Percentiles rank a stretch among this genome's conserved stretches.
Conservation (phyloP, 2,797 vertebrate species). For the Ataeniobius toweri region DNA sequence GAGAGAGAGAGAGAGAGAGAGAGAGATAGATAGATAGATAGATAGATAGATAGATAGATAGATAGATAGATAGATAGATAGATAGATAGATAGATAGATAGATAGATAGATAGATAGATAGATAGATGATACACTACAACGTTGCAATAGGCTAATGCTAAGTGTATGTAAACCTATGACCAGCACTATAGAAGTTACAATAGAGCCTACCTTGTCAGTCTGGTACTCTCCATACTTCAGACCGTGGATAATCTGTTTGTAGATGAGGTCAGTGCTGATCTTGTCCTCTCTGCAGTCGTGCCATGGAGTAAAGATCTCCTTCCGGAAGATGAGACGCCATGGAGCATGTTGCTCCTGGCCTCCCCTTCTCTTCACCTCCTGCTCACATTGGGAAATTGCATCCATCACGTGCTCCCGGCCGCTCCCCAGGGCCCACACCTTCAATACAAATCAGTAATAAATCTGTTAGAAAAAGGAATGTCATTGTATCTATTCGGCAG, state of each 20-base stretch:
- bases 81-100: too few species aligned
- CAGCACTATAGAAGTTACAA: neutral
- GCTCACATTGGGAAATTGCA: conserved; percentile 93
- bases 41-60: too few species aligned
- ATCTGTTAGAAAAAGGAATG: neutral
- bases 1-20: too few species aligned
- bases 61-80: too few species aligned
- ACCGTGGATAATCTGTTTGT: conserved; percentile 89
- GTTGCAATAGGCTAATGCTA: too few species aligned
- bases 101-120: too few species aligned
- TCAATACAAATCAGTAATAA: conserved; percentile 9
- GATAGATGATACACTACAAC: too few species aligned
- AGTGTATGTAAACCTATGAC: neutral
- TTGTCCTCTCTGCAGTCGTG: conserved; percentile 87
- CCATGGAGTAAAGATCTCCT: conserved; percentile 97
- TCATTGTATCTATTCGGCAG: neutral
- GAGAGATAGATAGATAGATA: too few species aligned
- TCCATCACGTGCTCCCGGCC: conserved; percentile 91
- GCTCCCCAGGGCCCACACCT: conserved; percentile 93
- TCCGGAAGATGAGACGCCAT: conserved; percentile 93
- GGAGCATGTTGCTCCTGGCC: conserved; percentile 89
- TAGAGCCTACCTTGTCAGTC: conserved; percentile 84
- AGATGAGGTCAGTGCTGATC: conserved; percentile 91
- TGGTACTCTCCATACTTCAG: conserved; percentile 90
- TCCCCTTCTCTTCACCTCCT: conserved; percentile 85